Evolutionary conservation across 2,888 invertebrate genomes (phyloP), one percentile per base, ranked within the genome.

Genomic region (Flexamia atlantica): DNA sequence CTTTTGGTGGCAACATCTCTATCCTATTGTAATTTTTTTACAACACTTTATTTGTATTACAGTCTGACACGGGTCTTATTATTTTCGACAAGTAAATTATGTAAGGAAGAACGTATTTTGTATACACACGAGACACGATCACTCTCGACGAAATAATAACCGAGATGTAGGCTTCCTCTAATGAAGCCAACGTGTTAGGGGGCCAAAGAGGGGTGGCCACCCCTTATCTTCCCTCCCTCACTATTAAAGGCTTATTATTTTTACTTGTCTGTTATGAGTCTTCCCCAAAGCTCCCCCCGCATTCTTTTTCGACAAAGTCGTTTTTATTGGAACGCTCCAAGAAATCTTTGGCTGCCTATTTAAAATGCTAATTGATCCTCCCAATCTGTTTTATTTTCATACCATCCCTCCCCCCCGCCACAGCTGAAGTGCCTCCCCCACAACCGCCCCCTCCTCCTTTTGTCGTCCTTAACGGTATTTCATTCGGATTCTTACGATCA

Each of bases 201-300:
- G 10, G 76, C 25, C 76, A 76, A 50, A 23, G 50, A 50, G 25
- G 50, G 76, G 30, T 14, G 50, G 25, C 10, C 0, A 23, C 50
- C 50, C 76, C 76, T 20, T 12, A 23, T 50, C 17, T 20, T 23
- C 50, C 76, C 23, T 25, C 46, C 76, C 28, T 28, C 76, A 14
- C 76, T 76, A 76, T 76, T 76, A 76, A 76, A 76, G 76, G 76
- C 76, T 76, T 76, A 76, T 76, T 76, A 76, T 76, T 76, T 76
- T 76, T 76, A 40, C 76, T 76, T 76, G 72, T 72, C 72, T 42
- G 76, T 76, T 76, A 76, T 76, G 76, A 76, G 28, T 20, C 28
- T 14, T 50, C n/a, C 50, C 50, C 46, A 20, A 42, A 20, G 3
- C 42, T 36, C 5, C 20, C 36, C 42, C 50, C 50, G 28, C 3